Base-by-base conservation (phyloP, 1,140 invertebrate genomes). In the Drosophila suzukii region DNA sequence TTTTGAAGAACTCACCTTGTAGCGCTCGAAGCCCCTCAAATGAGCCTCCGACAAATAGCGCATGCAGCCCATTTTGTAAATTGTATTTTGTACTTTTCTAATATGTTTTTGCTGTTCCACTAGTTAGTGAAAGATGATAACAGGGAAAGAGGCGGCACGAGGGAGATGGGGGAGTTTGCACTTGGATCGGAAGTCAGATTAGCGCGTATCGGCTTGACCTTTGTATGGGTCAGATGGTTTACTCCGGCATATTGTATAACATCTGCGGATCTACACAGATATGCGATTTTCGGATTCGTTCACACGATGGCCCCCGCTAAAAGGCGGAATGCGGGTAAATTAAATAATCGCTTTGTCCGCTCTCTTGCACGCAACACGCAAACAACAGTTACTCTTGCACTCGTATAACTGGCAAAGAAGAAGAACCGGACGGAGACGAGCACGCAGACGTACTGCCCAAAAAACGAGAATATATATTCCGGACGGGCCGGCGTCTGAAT, bases 1-100 rank as follows among this genome's bases (percentile, higher is more conserved):
- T 17, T 4, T 12, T 10, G 32, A 51, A 74, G 58, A 49, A 90
- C 91, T 93, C 83, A 97, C 96, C 94, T 97, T 97, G 89, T 97
- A 97, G 86, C 95, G 95, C 92, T 97, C 96, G 93, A 97, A 97
- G 63, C 96, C 96, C 79, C 94, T 92, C 66, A 97, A 94, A 91
- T 96, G 95, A 76, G 96, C 94, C 47, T 94, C 93, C 36, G 93
- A 94, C 66, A 97, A 93, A 92, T 97, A 97, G 72, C 94, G 90
- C 38, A 92, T 90, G 79, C 94, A 93, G 58, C 73, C 53, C 86
- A 88, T 88, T 75, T 78, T 86, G 57, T 44, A 44, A 17, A 67
- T 67, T 38, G 38, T 57, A 7, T 43, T 46, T 50, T 56, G 17
- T 57, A n/a, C 54, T 56, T 60, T 36, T 44, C 50, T 38, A 43